A percentile compares a stretch with the other conserved stretches of the same genome.
Evolutionary conservation across 2,113 vertebrate genomes (phyloP).

Genomic region (Dinomys branickii): DNA sequence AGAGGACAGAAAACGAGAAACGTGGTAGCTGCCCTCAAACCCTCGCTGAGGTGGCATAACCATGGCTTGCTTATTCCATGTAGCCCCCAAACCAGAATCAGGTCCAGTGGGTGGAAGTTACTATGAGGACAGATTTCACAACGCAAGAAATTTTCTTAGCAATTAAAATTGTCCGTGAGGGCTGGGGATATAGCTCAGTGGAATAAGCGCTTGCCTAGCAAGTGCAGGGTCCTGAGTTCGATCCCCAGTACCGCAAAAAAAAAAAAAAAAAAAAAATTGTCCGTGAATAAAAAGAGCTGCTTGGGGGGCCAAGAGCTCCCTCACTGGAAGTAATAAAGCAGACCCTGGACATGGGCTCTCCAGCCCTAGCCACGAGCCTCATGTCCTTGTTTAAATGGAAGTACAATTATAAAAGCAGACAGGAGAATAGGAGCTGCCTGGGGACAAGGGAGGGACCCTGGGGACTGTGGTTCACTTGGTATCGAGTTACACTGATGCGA

Average conservation of each 20-base stretch:
- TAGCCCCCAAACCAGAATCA: constrained; percentile 6
- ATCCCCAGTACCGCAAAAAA: too few relatives aligned
- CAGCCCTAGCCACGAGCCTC: not conserved
- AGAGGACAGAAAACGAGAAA: not conserved
- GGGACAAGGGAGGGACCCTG: not conserved
- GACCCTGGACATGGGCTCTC: not conserved
- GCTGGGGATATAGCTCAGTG: too few relatives aligned
- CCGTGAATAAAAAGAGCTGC: not conserved
- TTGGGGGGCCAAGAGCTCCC: not conserved
- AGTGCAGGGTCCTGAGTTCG: too few relatives aligned
- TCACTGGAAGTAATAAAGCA: not conserved
- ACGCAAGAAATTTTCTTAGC: not conserved
- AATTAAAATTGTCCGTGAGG: not conserved
- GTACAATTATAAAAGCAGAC: not conserved
- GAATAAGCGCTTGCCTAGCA: too few relatives aligned
- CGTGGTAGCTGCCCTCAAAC: not conserved
- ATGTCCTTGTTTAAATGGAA: not conserved
- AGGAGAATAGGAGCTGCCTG: not conserved
- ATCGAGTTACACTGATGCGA: not conserved
- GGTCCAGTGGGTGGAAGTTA: not conserved
- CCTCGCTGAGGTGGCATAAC: not conserved
- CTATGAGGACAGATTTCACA: constrained; percentile 8
- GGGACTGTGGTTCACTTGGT: too few relatives aligned
- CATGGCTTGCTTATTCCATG: not conserved
- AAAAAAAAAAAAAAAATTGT: too few relatives aligned